Evolutionary conservation across 1,140 invertebrate genomes (phyloP).

Genomic region (Danaus melanippus): DNA sequence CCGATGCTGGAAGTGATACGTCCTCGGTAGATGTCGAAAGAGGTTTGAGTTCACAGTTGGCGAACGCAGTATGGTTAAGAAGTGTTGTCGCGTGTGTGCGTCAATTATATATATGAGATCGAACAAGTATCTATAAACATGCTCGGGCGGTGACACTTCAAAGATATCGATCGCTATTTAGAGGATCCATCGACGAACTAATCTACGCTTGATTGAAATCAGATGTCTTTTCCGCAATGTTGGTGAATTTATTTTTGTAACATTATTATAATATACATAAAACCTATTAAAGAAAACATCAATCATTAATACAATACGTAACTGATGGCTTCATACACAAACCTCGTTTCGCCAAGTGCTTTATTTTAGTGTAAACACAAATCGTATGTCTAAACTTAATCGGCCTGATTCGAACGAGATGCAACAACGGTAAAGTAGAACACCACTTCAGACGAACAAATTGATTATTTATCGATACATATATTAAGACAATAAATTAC

Average conservation of each 20-base stretch:
- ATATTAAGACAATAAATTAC: constrained; percentile 8
- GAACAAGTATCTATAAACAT: constrained; percentile 60
- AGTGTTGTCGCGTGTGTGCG: constrained; percentile 55
- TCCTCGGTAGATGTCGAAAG: constrained; percentile 58
- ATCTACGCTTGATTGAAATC: constrained; percentile 24
- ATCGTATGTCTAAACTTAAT: constrained; percentile 11
- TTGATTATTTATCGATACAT: not conserved
- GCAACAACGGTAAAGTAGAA: constrained; percentile 36
- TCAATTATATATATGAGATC: constrained; percentile 70
- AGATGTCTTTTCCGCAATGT: constrained; percentile 23
- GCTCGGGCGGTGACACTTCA: constrained; percentile 52
- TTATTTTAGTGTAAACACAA: not conserved
- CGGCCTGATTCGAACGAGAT: constrained; percentile 18
- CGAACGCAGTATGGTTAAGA: constrained; percentile 43
- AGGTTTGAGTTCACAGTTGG: constrained; percentile 61
- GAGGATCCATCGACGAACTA: constrained; percentile 38
- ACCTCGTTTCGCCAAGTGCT: too few species aligned
- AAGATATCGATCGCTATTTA: constrained; percentile 65
- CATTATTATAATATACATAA: not conserved
- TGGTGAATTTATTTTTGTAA: constrained; percentile 1
- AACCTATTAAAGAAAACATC: too few species aligned
- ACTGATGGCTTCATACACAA: too few species aligned
- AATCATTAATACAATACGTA: too few species aligned
- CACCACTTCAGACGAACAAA: constrained; percentile 36
- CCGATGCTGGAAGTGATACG: constrained; percentile 49